Percentiles rank a stretch among this genome's conserved stretches.
Conservation (phyloP, 2,113 vertebrate species). For the Pampusana beccarii region DNA sequence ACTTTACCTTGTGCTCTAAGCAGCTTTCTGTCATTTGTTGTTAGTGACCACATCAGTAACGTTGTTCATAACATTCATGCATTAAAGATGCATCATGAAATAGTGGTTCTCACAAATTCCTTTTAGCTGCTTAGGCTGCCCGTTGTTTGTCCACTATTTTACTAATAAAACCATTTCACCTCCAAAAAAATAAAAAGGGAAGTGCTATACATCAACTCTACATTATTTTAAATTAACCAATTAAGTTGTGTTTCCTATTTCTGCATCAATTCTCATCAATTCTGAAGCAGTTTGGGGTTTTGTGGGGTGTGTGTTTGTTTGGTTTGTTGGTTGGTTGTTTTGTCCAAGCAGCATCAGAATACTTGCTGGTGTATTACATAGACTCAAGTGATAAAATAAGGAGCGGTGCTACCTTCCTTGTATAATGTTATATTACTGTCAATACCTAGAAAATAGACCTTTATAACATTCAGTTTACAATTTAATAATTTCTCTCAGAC, state of each 20-base stretch:
- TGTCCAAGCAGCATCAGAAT: neutral
- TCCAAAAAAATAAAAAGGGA: neutral
- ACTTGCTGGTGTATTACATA: neutral
- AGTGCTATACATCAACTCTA: neutral
- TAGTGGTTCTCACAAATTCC: neutral
- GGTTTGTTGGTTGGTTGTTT: neutral
- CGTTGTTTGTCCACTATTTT: neutral
- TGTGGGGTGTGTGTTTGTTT: too few relatives aligned
- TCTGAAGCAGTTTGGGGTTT: neutral
- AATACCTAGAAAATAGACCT: neutral
- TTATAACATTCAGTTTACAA: neutral
- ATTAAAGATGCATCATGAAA: neutral
- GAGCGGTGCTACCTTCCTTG: neutral
- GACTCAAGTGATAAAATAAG: neutral
- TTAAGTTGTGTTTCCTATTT: neutral
- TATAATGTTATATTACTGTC: neutral
- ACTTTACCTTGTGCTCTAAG: neutral
- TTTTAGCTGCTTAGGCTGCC: neutral
- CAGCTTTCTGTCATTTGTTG: neutral
- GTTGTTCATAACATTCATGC: rapidly evolving
- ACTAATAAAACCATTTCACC: neutral
- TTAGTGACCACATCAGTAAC: neutral
- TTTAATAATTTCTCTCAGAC: neutral
- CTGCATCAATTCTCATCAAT: neutral
- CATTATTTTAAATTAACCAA: neutral